Base-by-base conservation (phyloP, 2,888 invertebrate species). In the Ischnura elegans region DNA sequence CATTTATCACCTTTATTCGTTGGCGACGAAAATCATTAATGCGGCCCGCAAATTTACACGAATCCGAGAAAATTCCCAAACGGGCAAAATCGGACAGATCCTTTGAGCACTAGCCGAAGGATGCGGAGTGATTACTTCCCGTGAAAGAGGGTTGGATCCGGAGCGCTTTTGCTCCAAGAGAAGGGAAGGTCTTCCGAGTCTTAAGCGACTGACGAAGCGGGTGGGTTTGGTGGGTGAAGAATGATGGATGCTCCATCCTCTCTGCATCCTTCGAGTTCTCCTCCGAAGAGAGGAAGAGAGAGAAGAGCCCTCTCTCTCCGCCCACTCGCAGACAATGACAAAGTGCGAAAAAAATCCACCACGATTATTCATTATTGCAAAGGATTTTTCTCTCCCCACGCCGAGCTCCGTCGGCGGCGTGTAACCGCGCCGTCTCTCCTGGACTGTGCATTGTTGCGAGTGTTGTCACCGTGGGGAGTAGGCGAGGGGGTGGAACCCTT, bases 301-400 rank as follows among this genome's bases (percentile, higher is more conserved):
- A 43, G 55, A 51, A 13, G 61, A 90, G 43, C 16, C 21, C 51
- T 55, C 19, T 42, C 42, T 90, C 55, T n/a, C 61, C 43, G 61
- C 87, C 29, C 45, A 43, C 61, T 43, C 8, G 55, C 43, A 90
- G 90, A 90, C 90, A 90, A 90, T 87, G 87, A 87, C 87, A 87
- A 55, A 51, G 87, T 42, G 55, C 29, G 61, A 61, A n/a, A 61
- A 90, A 43, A 90, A 61, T 90, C 47, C 51, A n/a, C 51, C 47
- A 51, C 36, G 87, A 61, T 42, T 90, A 90, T 90, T 90, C 61
- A 90, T 90, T 90, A 61, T 90, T 55, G 43, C 90, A 25, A 55
- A 61, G 61, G n/a, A 61, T 90, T 90, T 87, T 43, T 90, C 61
- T n/a, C 51, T 51, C 76, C 36, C n/a, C n/a, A n/a, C n/a, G n/a